phyloP scores from a whole-genome alignment of 2,888 invertebrate species.

The Carcina quercana region DNA sequence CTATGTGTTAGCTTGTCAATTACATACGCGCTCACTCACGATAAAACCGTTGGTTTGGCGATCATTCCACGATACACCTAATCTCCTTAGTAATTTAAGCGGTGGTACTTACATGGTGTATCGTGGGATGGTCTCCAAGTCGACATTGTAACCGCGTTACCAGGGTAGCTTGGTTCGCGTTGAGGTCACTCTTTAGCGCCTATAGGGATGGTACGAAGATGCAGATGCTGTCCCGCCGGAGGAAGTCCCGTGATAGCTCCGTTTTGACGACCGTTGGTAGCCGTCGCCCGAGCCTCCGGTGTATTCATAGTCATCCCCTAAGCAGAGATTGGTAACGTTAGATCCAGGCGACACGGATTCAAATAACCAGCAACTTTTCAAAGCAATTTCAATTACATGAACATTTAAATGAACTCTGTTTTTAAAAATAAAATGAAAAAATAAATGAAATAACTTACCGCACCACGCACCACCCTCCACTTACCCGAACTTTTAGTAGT shows the following conservation, averaged over 20 bases:
- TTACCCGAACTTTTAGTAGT: neutral
- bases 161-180: conserved; percentile 16
- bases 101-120: conserved; percentile 4
- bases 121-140: conserved; percentile 4
- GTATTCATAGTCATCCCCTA: conserved; percentile 68
- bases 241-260: conserved; percentile 53
- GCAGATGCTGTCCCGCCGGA: conserved; percentile 44
- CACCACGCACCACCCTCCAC: conserved; percentile 62
- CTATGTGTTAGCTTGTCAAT: no score
- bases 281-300: conserved; percentile 68
- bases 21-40: no score
- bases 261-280: conserved; percentile 61
- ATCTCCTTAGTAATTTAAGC: no score
- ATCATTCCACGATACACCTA: no score
- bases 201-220: conserved; percentile 68
- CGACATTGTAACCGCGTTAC: conserved; percentile 14
- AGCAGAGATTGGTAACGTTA: neutral
- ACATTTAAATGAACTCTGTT: neutral
- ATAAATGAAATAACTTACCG: conserved; percentile 46
- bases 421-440: conserved; percentile 3
- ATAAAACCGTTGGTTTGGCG: no score
- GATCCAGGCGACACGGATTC: neutral
- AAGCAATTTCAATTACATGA: neutral
- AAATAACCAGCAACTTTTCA: conserved; percentile 9
- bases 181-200: conserved; percentile 47